Base-by-base conservation (phyloP, 1,140 invertebrate genomes). In the Drosophila pallidifrons region DNA sequence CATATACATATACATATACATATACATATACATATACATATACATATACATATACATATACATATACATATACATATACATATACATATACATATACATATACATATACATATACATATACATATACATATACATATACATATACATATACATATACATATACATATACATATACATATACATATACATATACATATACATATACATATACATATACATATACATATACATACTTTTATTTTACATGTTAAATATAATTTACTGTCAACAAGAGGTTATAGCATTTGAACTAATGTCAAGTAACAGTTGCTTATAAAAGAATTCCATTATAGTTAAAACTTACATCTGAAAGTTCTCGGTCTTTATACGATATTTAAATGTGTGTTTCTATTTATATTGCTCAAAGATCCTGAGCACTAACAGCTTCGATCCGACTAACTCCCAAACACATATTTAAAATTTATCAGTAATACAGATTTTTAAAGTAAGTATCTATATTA, bases 281-380 rank as follows among this genome's bases (percentile, higher is more conserved):
- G 87, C 77, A 77, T 87, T 68, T 76, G 52, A 87, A 66, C 75
- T 79, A 75, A 82, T 91, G 83, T 85, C 87, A 82, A 87, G 87
- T 90, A 91, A 91, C 87, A 91, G 82, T 91, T 88, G 51, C 67
- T 80, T 91, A 87, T 87, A 90, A 91, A 90, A 87, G 75, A 82
- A 70, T 75, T 67, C 35, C 73, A 77, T 80, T 91, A 86, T 79
- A 91, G 82, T 86, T 90, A 91, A 91, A 90, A 86, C 79, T 91
- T 90, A 86, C 85, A 52, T 89, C 78, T 80, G 77, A 79, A 65
- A 85, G 71, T 86, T 90, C 80, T 89, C 76, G 86, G 86, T 72
- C 77, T 87, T 43, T 79, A 72, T 86, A 75, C 71, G 75, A 70
- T 86, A 81, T 30, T 61, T 25, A 7, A 38, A 38, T 38, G 49